phyloP scores from a whole-genome alignment of 2,113 vertebrate species.

The Physeter macrocephalus region DNA sequence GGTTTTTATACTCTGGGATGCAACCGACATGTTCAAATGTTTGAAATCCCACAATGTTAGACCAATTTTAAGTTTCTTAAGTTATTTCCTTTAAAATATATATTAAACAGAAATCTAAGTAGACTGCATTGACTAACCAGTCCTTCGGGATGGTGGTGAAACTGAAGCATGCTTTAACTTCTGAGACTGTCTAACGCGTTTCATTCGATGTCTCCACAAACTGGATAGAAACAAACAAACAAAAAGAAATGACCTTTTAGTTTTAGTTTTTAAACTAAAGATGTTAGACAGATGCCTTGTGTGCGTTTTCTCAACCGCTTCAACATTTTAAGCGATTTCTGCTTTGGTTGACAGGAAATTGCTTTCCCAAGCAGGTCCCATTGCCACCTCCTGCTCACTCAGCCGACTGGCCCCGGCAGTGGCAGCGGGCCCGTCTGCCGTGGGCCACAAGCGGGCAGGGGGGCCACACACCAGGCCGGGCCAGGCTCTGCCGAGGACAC shows the following conservation, averaged over 20 bases:
- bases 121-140: constrained; percentile 78
- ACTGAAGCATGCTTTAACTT: constrained; percentile 80
- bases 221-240: constrained; percentile 62
- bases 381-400: constrained; percentile 62
- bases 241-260: constrained; percentile 30
- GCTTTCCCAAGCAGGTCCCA: constrained; percentile 67
- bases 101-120: constrained; percentile 79
- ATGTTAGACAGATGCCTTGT: constrained; percentile 72
- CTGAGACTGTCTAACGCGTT: constrained; percentile 78
- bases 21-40: constrained; percentile 89
- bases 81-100: constrained; percentile 83
- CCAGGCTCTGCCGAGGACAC: constrained; percentile 67
- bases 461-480: constrained; percentile 60
- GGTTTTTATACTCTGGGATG: constrained; percentile 88
- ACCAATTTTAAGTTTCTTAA: constrained; percentile 86
- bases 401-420: constrained; percentile 66
- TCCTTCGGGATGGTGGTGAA: constrained; percentile 81
- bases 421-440: constrained; percentile 65
- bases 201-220: constrained; percentile 78
- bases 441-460: constrained; percentile 68
- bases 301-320: constrained; percentile 53
- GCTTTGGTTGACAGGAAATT: constrained; percentile 76
- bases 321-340: constrained; percentile 70
- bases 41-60: constrained; percentile 86
- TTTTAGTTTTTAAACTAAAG: constrained; percentile 62